Evolutionary conservation across 2,113 vertebrate species (phyloP).

Genomic region (Maylandia zebra): DNA sequence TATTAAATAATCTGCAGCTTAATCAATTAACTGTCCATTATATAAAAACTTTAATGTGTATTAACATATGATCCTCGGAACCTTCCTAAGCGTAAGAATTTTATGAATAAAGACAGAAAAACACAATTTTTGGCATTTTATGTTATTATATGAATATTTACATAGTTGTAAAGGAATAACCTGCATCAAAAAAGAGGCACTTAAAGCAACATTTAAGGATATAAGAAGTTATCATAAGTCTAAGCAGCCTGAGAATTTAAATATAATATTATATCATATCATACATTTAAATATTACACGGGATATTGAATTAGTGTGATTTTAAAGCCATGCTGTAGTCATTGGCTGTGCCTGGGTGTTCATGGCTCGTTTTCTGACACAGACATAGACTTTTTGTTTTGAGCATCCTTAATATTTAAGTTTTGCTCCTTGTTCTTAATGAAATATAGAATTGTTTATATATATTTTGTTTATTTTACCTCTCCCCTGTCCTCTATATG

Average conservation of each 20-base stretch:
- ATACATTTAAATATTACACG: neutral
- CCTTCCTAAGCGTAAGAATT: fast-evolving
- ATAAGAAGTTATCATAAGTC: neutral
- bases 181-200: neutral
- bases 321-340: neutral
- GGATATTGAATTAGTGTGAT: neutral
- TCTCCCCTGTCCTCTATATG: fast-evolving
- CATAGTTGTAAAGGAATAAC: neutral
- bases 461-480: neutral
- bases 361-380: neutral
- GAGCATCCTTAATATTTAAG: neutral
- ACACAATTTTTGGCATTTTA: neutral
- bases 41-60: neutral
- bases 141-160: neutral
- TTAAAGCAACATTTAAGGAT: neutral
- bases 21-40: neutral
- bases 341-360: neutral
- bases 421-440: neutral
- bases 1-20: neutral
- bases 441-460: neutral
- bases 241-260: neutral
- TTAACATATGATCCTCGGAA: fast-evolving
- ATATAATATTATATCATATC: neutral
- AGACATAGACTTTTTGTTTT: neutral
- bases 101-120: neutral